A percentile compares a stretch with the other conserved stretches of the same genome.
Conservation (phyloP, 1,140 invertebrate genomes). For the Mactra quadrangularis region DNA sequence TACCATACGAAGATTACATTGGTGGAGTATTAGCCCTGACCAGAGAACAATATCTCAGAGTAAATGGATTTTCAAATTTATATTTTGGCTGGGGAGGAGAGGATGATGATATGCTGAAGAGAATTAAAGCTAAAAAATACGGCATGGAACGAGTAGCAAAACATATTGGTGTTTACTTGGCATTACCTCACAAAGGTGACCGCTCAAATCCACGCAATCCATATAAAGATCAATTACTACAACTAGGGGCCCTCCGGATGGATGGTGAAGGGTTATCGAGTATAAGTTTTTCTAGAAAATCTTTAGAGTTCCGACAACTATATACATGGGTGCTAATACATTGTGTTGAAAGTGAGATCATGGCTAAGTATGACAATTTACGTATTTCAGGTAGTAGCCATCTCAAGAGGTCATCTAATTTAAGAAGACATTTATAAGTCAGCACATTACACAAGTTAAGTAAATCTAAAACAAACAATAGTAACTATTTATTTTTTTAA, state of each 20-base stretch:
- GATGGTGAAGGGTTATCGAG: slow-evolving; percentile 20
- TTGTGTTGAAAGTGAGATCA: slow-evolving; percentile 29
- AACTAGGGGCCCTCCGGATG: neutral
- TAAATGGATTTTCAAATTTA: slow-evolving; percentile 96
- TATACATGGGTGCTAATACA: slow-evolving; percentile 47
- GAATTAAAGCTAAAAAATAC: slow-evolving; percentile 3
- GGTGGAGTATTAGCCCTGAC: slow-evolving; percentile 87
- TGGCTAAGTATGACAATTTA: slow-evolving; percentile 5
- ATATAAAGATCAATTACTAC: neutral
- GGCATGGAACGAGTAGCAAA: neutral
- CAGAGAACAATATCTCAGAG: slow-evolving; percentile 87
- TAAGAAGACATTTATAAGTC: no score
- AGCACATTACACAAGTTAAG: no score
- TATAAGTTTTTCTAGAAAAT: neutral
- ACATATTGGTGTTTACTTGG: slow-evolving; percentile 13
- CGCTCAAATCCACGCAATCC: slow-evolving; percentile 20
- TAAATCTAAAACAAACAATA: no score
- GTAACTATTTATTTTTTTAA: no score
- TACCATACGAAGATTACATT: slow-evolving; percentile 93
- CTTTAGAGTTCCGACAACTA: slow-evolving; percentile 25
- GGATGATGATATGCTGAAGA: slow-evolving; percentile 71
- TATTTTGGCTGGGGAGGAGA: slow-evolving; percentile 90
- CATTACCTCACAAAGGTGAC: neutral
- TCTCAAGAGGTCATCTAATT: no score
- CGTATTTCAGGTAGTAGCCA: no score